phyloP scores from a whole-genome alignment of 2,888 invertebrate species.

The Clistopyga incitator region DNA sequence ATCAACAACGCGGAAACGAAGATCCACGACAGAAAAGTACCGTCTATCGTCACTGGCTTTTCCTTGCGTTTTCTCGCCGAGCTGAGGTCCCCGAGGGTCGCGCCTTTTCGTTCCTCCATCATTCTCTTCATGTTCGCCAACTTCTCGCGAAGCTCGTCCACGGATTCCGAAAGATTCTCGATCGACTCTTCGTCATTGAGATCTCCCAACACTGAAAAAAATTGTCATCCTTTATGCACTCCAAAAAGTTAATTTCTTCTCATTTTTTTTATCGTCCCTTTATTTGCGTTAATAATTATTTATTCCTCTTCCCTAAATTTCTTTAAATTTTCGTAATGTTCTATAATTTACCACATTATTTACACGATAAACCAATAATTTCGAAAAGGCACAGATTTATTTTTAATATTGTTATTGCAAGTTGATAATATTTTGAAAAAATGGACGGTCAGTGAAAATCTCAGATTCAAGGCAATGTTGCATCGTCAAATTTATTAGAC shows the following conservation, averaged over 20 bases:
- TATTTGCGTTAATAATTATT: no score
- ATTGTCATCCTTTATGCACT: not conserved
- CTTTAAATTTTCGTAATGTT: no score
- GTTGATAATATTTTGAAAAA: no score
- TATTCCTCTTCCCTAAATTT: no score
- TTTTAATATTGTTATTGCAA: no score
- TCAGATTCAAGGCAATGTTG: no score
- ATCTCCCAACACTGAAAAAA: slow-evolving; percentile 71
- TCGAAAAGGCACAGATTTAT: no score
- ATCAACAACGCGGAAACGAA: slow-evolving; percentile 92
- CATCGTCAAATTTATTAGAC: no score
- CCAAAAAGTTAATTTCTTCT: not conserved
- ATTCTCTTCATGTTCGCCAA: slow-evolving; percentile 92
- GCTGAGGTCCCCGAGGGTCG: slow-evolving; percentile 85
- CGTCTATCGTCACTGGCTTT: slow-evolving; percentile 88
- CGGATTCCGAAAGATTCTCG: slow-evolving; percentile 87
- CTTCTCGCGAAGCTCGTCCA: slow-evolving; percentile 92
- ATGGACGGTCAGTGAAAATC: no score
- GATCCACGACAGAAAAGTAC: slow-evolving; percentile 92
- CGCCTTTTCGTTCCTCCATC: slow-evolving; percentile 90
- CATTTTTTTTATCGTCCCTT: no score
- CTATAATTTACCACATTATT: no score
- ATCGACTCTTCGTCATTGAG: slow-evolving; percentile 75
- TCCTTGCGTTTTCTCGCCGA: slow-evolving; percentile 80
- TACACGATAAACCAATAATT: no score